Conservation (phyloP, 2,113 vertebrate species). For the Gallinago undulata region DNA sequence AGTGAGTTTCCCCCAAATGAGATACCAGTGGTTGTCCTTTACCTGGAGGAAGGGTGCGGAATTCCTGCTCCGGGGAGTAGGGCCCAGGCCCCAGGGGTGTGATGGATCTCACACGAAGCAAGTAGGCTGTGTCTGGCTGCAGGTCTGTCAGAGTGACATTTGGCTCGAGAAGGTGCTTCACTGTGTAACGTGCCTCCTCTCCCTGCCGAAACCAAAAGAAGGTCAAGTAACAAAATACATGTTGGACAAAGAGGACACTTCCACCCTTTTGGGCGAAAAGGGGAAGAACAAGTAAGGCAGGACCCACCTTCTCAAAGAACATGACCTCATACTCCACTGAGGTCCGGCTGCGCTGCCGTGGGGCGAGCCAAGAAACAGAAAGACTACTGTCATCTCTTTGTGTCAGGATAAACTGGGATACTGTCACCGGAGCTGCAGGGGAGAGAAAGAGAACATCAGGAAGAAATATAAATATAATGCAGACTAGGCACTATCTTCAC, state of each 20-base stretch:
- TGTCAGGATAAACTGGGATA: conserved; percentile 13
- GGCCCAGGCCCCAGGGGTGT: conserved; percentile 74
- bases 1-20: not conserved
- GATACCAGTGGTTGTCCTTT: not conserved
- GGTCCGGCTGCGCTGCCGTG: conserved; percentile 45
- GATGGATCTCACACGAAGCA: conserved; percentile 74
- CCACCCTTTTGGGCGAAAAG: not conserved
- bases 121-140: conserved; percentile 77
- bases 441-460: not conserved
- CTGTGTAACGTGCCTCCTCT: conserved; percentile 74
- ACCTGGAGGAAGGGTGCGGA: conserved; percentile 77
- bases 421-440: conserved; percentile 44
- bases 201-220: conserved; percentile 48
- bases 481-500: not conserved
- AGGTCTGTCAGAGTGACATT: conserved; percentile 75
- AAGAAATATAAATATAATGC: not conserved
- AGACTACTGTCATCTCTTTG: conserved; percentile 67
- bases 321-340: conserved; percentile 68
- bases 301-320: conserved; percentile 69
- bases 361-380: conserved; percentile 66
- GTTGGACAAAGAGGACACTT: not conserved
- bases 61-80: conserved; percentile 76
- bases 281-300: not conserved
- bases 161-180: conserved; percentile 71
- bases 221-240: not conserved